phyloP scores from a whole-genome alignment of 2,888 invertebrate species.

The Herminia tarsipennalis region DNA sequence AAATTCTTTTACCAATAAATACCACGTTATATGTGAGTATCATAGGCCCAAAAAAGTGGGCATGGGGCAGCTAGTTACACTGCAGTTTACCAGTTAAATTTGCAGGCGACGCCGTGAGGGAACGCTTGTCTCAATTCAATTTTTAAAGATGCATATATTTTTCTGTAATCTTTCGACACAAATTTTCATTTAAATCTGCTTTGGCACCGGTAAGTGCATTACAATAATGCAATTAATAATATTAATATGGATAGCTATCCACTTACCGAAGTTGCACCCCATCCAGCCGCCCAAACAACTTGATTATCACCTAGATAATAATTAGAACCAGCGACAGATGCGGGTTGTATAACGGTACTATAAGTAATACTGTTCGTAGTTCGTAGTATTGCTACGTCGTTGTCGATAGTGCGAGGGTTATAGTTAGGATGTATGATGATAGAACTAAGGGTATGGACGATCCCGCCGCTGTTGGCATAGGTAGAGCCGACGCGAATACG shows the following conservation, averaged over 20 bases:
- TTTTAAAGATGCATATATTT: too few species aligned
- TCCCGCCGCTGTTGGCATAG: constrained; percentile 58
- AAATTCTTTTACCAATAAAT: too few species aligned
- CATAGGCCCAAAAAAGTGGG: too few species aligned
- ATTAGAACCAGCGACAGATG: constrained; percentile 48
- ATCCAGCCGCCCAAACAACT: constrained; percentile 65
- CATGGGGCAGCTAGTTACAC: too few species aligned
- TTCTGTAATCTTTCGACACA: too few species aligned
- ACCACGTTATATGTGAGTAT: too few species aligned
- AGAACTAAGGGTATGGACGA: constrained; percentile 25
- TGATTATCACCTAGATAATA: constrained; percentile 53
- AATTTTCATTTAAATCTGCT: too few species aligned
- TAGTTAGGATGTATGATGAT: constrained; percentile 58
- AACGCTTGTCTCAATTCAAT: too few species aligned
- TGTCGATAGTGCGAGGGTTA: constrained; percentile 43
- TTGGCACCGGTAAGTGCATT: too few species aligned
- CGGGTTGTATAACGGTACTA: constrained; percentile 39
- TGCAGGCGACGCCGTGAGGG: too few species aligned
- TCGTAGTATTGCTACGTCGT: constrained; percentile 63
- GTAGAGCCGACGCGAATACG: constrained; percentile 59
- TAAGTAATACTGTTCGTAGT: constrained; percentile 37
- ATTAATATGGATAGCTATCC: constrained; percentile 40
- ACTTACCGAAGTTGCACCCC: constrained; percentile 64
- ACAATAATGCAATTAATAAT: too few species aligned
- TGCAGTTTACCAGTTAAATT: too few species aligned